Conservation (phyloP, 2,888 invertebrate genomes). For the Onthophagus sagittarius region DNA sequence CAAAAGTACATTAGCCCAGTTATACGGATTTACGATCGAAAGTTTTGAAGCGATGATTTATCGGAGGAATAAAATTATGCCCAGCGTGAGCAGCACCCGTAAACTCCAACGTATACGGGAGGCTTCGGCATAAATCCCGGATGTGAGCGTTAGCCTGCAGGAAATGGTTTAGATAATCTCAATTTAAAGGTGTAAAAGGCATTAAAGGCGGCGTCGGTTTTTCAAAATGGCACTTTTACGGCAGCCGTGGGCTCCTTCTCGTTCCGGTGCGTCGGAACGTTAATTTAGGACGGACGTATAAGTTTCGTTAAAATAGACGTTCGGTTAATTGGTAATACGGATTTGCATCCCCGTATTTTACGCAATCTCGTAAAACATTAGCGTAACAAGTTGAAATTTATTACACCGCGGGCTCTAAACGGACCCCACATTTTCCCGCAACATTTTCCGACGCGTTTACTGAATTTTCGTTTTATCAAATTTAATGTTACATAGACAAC, state of each 20-base stretch:
- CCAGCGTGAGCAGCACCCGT: not conserved
- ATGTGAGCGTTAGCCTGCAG: not conserved
- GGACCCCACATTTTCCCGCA: not conserved
- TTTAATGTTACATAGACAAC: not conserved
- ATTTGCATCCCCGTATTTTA: not conserved
- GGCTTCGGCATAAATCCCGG: not conserved
- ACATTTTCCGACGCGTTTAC: not conserved
- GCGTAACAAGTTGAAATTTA: not conserved
- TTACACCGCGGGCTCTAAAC: not conserved
- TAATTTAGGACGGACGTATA: not conserved
- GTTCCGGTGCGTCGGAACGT: not conserved
- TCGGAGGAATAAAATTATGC: not conserved
- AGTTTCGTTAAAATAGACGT: not conserved
- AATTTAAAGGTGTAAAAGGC: not conserved
- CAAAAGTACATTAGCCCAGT: not conserved
- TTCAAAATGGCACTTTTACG: not conserved
- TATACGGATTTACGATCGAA: not conserved
- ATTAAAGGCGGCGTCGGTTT: not conserved
- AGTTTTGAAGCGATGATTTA: not conserved
- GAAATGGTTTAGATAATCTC: not conserved
- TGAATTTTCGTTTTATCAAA: not conserved
- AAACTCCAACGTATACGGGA: not conserved
- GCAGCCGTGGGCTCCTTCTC: not conserved
- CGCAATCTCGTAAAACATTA: not conserved
- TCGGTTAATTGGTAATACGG: not conserved